Base-by-base conservation (phyloP, 2,888 invertebrate species). In the Alloscopus bannaensis region DNA sequence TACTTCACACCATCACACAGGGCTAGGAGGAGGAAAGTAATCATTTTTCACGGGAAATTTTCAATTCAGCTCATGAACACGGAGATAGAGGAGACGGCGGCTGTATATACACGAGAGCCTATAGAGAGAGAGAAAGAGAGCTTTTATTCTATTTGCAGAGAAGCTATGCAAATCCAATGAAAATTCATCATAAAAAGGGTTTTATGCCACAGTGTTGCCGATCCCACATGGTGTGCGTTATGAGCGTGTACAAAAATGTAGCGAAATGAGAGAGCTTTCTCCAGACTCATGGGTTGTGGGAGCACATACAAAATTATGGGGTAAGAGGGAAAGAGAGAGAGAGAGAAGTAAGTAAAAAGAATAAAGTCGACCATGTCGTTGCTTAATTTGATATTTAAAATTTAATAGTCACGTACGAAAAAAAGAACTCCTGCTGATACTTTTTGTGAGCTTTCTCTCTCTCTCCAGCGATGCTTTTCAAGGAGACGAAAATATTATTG, bases 301-400 rank as follows among this genome's bases (percentile, higher is more conserved):
- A n/a, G n/a, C n/a, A n/a, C n/a, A n/a, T n/a, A n/a, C n/a, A n/a
- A n/a, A n/a, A n/a, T n/a, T n/a, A n/a, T n/a, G n/a, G n/a, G n/a
- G n/a, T n/a, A 45, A 45, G 36, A 36, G 36, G 47, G 4, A 4
- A 18, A 47, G 4, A 18, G 18, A 4, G 47, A n/a, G 47, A 47
- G 18, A 4, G 47, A 4, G n/a, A 47, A 11, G 8, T 47, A 13
- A 47, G 4, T 13, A 11, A 18, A 47, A n/a, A 47, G 36, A 8
- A 13, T 13, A 36, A 36, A 36, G 36, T 36, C 6, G 36, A 8
- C 52, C 24, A 3, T 4, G 24, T 24, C 6, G 11, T 57, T 16
- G 36, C 60, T 60, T 60, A 60, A 60, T 60, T 60, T 60, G 60
- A 60, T 60, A 60, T 60, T 60, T 60, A 60, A 60, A 60, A 60